A percentile compares a stretch with the other conserved stretches of the same genome.
Conservation (phyloP, 2,888 invertebrate genomes). For the Rhodophaea formosa region DNA sequence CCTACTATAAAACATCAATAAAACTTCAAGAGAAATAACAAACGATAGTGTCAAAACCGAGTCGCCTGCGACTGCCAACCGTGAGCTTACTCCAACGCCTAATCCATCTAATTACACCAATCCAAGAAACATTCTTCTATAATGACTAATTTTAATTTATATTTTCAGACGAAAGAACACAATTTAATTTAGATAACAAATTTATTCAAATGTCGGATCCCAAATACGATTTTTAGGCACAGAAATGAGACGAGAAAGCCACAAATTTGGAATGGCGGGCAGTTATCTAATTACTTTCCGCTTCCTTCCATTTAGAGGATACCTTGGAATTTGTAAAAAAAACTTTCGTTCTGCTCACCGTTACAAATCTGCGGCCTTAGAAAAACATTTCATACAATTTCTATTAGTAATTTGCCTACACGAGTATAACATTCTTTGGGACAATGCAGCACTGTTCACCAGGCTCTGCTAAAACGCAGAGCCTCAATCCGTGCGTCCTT, state of each 20-base stretch:
- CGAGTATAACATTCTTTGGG: slow-evolving; percentile 76
- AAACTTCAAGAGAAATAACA: slow-evolving; percentile 65
- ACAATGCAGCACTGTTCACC: slow-evolving; percentile 71
- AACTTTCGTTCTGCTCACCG: background rate
- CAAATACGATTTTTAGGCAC: slow-evolving; percentile 39
- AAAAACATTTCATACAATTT: slow-evolving; percentile 41
- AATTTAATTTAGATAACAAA: slow-evolving; percentile 36
- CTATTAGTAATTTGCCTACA: slow-evolving; percentile 51
- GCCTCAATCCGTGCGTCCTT: slow-evolving; percentile 70
- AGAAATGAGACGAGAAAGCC: slow-evolving; percentile 31
- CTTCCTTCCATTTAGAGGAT: background rate
- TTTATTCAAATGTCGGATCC: slow-evolving; percentile 49
- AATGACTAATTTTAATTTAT: slow-evolving; percentile 47
- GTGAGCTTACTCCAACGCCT: slow-evolving; percentile 49
- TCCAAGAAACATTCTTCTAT: slow-evolving; percentile 54
- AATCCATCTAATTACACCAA: slow-evolving; percentile 56
- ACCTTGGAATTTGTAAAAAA: too few species aligned
- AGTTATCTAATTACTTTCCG: background rate
- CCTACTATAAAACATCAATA: slow-evolving; percentile 34
- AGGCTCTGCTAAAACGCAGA: slow-evolving; percentile 77
- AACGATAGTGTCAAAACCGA: slow-evolving; percentile 52
- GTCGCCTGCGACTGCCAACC: slow-evolving; percentile 52
- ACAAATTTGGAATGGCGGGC: slow-evolving; percentile 3
- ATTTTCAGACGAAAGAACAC: slow-evolving; percentile 43
- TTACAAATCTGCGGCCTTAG: slow-evolving; percentile 26